Conservation (phyloP, 2,113 vertebrate species). For the Physeter macrocephalus region DNA sequence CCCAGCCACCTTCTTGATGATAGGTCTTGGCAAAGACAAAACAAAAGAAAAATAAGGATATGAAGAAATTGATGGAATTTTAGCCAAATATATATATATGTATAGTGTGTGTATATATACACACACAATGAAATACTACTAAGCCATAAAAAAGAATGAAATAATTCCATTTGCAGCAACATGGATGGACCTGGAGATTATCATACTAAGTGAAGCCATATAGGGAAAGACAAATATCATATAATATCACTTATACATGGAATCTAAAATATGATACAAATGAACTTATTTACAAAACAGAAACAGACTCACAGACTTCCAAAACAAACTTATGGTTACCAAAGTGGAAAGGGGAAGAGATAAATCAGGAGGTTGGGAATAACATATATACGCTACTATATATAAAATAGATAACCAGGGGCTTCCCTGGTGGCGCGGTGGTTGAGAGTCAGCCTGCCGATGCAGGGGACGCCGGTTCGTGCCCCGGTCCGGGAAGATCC, state of each 20-base stretch:
- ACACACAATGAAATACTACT: background rate
- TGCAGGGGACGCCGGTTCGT: no score
- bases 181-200: background rate
- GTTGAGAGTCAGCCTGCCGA: no score
- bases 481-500: no score
- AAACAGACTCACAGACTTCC: background rate
- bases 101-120: no score
- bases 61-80: constrained; percentile 16
- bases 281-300: background rate
- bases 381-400: background rate
- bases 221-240: background rate
- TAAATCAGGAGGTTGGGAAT: background rate
- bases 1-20: constrained; percentile 63
- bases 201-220: background rate
- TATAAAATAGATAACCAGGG: background rate
- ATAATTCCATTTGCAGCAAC: background rate
- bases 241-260: background rate
- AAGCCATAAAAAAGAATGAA: background rate
- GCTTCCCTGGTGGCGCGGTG: no score
- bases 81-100: background rate
- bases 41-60: constrained; percentile 74
- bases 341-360: background rate
- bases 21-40: constrained; percentile 73
- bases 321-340: background rate
- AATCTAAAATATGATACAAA: background rate